Evolutionary conservation across 1,140 invertebrate species (phyloP).

Genomic region (Agrilus planipennis): DNA sequence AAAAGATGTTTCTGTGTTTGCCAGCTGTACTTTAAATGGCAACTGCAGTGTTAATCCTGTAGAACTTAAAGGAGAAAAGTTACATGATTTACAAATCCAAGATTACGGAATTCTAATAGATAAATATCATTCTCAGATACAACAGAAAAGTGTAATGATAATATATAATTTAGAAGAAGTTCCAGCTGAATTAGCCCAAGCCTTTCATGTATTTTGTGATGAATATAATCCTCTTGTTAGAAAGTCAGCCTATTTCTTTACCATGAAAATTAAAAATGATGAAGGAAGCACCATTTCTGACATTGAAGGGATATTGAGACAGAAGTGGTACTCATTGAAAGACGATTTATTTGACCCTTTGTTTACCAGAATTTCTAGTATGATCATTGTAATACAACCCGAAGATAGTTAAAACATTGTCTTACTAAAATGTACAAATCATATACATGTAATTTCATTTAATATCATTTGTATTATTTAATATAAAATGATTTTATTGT

Average conservation of each 20-base stretch:
- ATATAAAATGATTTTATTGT: too few species aligned
- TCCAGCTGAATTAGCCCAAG: slow-evolving; percentile 36
- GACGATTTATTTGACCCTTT: slow-evolving; percentile 25
- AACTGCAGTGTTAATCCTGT: slow-evolving; percentile 14
- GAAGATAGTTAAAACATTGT: too few species aligned
- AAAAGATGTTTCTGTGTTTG: slow-evolving; percentile 11
- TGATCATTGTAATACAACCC: slow-evolving; percentile 12
- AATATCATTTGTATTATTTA: not conserved
- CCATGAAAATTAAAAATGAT: slow-evolving; percentile 27
- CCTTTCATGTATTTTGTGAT: slow-evolving; percentile 43
- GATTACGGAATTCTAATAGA: slow-evolving; percentile 35
- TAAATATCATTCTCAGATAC: slow-evolving; percentile 25
- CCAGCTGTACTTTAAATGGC: slow-evolving; percentile 14
- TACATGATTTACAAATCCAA: slow-evolving; percentile 17
- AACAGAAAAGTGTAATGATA: slow-evolving; percentile 29
- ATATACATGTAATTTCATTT: not conserved
- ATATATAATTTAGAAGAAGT: slow-evolving; percentile 36
- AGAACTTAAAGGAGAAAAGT: slow-evolving; percentile 11
- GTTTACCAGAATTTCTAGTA: slow-evolving; percentile 23
- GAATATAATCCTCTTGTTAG: slow-evolving; percentile 37
- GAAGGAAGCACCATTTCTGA: slow-evolving; percentile 1
- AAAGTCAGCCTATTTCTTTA: slow-evolving; percentile 40
- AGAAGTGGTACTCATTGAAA: slow-evolving; percentile 21
- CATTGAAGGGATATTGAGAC: slow-evolving; percentile 11
- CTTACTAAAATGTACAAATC: not conserved